Percentiles rank a stretch among this genome's conserved stretches.
phyloP scores from a whole-genome alignment of 1,140 invertebrate genomes.

The Drosophila tropicalis region DNA sequence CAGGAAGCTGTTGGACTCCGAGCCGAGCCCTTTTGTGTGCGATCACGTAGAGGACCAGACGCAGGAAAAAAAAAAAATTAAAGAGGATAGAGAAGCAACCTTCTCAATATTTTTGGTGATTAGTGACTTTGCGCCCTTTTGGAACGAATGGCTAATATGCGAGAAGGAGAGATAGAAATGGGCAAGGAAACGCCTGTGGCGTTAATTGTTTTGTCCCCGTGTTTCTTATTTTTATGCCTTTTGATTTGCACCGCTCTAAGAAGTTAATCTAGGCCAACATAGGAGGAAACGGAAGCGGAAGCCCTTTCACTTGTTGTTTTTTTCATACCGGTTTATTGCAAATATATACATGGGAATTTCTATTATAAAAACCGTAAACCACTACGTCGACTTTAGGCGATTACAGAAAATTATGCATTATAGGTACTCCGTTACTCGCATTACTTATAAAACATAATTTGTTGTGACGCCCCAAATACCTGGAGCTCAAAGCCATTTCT shows the following conservation, averaged over 20 bases:
- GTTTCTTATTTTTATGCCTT: constrained; percentile 33
- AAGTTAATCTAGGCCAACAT: constrained; percentile 68
- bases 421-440: neutral
- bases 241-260: constrained; percentile 68
- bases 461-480: constrained; percentile 9
- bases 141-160: constrained; percentile 15
- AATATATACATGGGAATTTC: constrained; percentile 38
- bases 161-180: no score
- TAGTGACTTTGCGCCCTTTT: constrained; percentile 65
- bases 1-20: constrained; percentile 54
- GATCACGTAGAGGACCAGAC: constrained; percentile 45
- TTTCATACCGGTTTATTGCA: constrained; percentile 44
- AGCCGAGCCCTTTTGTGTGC: constrained; percentile 30
- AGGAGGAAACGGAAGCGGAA: constrained; percentile 60
- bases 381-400: constrained; percentile 26
- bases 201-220: constrained; percentile 70
- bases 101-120: constrained; percentile 62
- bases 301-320: neutral
- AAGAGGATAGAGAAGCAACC: neutral
- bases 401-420: constrained; percentile 47
- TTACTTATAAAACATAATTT: constrained; percentile 52
- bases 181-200: constrained; percentile 65
- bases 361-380: constrained; percentile 43
- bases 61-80: neutral
- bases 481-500: constrained; percentile 35